Evolutionary conservation across 2,797 vertebrate genomes (phyloP), one percentile per base, ranked within the genome.

Genomic region (Sciurus vulgaris): DNA sequence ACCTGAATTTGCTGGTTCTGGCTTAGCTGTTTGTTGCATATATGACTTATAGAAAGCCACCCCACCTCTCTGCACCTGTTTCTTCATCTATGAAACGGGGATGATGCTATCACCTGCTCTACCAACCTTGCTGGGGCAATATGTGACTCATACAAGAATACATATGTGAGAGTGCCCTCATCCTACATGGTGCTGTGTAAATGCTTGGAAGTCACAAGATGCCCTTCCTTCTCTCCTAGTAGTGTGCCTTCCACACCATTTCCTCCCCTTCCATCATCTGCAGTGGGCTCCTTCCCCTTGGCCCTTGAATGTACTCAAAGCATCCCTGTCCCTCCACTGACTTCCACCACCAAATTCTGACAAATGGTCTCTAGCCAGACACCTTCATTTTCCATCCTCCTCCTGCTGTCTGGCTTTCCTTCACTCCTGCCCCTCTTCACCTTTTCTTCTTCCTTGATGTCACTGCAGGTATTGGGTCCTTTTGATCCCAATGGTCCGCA

Each of bases 341-440:
- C 38, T 74, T 49, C 35, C 51, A 93, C 33, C 33, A 44, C 73
- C 44, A 28, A 92, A 92, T 69, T 86, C 74, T 77, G 85, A 81
- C 30, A 44, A 44, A 77, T 13, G 26, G 33, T 81, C 24, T 72
- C 67, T 47, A 26, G 20, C 7, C 11, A 81, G 79, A 79, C 28
- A 33, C n/a, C 59, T 89, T 89, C 51, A 56, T 72, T n/a, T 33
- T 47, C 47, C 24, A 9, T 54, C 51, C 41, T 86, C 61, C 13
- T 69, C 11, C 38, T 85, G 51, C 61, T 82, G 17, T 78, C 54
- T 59, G 38, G 35, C 61, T 74, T 70, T 67, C 54, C 69, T 70
- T 59, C 54, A 67, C 69, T 41, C 20, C 35, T 14, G 4, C 9
- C 24, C 38, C 38, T 44, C 51, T 30, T 54, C 51, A 38, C 17